Evolutionary conservation across 2,797 vertebrate genomes (phyloP).

Genomic region (Acrossocheilus wenchowensis): DNA sequence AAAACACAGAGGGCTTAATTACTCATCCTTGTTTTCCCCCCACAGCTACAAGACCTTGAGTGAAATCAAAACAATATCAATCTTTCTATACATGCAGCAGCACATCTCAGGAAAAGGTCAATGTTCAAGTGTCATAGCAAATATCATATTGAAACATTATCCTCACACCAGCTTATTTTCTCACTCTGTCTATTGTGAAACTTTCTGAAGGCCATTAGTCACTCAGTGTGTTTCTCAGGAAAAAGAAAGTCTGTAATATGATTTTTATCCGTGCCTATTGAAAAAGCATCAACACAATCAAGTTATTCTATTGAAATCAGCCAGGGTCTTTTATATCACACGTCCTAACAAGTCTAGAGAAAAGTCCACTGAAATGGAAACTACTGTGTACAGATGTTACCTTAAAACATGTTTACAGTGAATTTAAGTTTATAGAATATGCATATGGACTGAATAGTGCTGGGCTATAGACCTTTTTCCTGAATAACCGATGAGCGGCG

Average conservation of each 20-base stretch:
- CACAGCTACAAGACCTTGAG: slow-evolving; percentile 18
- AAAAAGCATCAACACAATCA: neutral
- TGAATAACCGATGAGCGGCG: too few species aligned
- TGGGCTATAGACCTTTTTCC: too few species aligned
- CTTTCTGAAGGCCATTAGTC: slow-evolving; percentile 9
- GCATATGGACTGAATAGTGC: neutral
- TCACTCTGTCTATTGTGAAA: neutral
- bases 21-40: slow-evolving; percentile 19
- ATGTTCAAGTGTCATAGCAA: slow-evolving; percentile 40
- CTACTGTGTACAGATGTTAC: neutral
- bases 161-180: neutral
- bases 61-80: slow-evolving; percentile 11
- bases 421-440: neutral
- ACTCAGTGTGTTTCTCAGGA: neutral
- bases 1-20: slow-evolving; percentile 28
- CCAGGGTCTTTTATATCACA: neutral
- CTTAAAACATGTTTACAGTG: neutral
- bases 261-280: neutral
- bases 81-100: slow-evolving; percentile 9
- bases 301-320: slow-evolving; percentile 1
- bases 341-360: neutral
- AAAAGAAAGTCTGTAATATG: neutral
- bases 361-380: neutral
- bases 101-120: slow-evolving; percentile 37
- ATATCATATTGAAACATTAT: slow-evolving; percentile 12